These are phyloP conservation scores for Oligia fasciuncula DNA, from an alignment of 2,888 invertebrate genomes.

Conservation along the genomic window DNA sequence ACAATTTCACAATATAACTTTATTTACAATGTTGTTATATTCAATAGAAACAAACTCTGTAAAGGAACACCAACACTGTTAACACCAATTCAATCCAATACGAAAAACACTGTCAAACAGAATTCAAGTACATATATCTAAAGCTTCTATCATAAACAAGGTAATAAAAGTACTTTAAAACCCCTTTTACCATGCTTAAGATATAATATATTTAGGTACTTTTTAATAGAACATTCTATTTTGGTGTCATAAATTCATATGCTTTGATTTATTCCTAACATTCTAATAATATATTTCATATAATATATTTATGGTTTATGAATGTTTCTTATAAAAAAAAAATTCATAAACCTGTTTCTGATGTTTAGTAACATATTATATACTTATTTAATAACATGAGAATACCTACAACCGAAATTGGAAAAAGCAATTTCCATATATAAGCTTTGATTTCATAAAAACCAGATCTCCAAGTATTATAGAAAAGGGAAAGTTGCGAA, in stretches of 20 bases:
- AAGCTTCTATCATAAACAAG: slow-evolving; percentile 64
- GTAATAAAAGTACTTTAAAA: slow-evolving; percentile 68
- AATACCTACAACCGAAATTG: slow-evolving; percentile 33
- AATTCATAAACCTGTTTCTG: slow-evolving; percentile 1
- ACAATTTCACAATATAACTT: slow-evolving; percentile 1
- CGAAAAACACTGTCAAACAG: slow-evolving; percentile 44
- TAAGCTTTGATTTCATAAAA: slow-evolving; percentile 49
- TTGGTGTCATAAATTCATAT: slow-evolving; percentile 44
- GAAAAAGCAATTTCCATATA: slow-evolving; percentile 47
- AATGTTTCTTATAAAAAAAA: too few species aligned
- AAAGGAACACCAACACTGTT: slow-evolving; percentile 25
- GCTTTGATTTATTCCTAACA: slow-evolving; percentile 58
- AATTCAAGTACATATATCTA: slow-evolving; percentile 26
- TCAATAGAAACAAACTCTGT: slow-evolving; percentile 51
- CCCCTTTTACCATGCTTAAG: slow-evolving; percentile 75
- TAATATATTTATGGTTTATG: too few species aligned
- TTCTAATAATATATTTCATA: background rate
- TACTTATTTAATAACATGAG: slow-evolving; percentile 33
- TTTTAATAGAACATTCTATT: background rate
- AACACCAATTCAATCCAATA: slow-evolving; percentile 30
- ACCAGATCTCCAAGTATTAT: slow-evolving; percentile 31
- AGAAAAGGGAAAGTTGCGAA: slow-evolving; percentile 4
- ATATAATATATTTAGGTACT: slow-evolving; percentile 56
- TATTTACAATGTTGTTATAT: slow-evolving; percentile 35
- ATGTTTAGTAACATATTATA: slow-evolving; percentile 21